Evolutionary conservation across 2,888 invertebrate genomes (phyloP), one percentile per base, ranked within the genome.

Genomic region (Acrobasis suavella): DNA sequence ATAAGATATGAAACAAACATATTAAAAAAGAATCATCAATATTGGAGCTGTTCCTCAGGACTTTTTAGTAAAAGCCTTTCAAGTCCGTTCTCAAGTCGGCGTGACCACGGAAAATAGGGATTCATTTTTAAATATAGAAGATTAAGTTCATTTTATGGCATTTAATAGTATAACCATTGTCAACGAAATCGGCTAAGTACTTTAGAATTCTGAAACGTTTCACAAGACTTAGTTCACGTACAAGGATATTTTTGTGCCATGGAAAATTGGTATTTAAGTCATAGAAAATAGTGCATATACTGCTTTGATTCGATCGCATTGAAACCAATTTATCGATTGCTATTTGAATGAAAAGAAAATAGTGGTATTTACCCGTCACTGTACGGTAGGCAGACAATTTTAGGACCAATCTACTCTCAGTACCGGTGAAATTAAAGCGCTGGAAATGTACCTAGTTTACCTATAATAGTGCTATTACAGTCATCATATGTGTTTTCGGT

Each of bases 291-390:
- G 12, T 17, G 42, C 7, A 14, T 14, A n/a, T 22, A 46, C 12
- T 42, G 14, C 12, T 17, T 17, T 22, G 42, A 22, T 0, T 8
- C 22, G 3, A 50, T 17, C 42, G 16, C 55, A 59, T 60, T 64
- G 62, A 56, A 42, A 56, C 55, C 37, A 58, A 61, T 65, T 63
- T 65, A 61, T 65, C 58, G 63, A 63, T 65, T 49, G 37, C 17
- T 60, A 50, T 56, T 61, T 66, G 64, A 66, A 65, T 66, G 64
- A 66, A 65, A 62, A 58, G 64, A 61, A 62, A 64, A 65, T 66
- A 65, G 63, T 51, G 61, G 52, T 59, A 58, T 67, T 63, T 56
- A 38, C 46, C 46, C n/a, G 46, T 14, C 14, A 14, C 42, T 42
- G 42, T 42, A 7, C 2, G 0, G 32, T 32, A 32, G 32, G 7